phyloP scores from a whole-genome alignment of 2,113 vertebrate species.

The Phylloscopus whistleri region DNA sequence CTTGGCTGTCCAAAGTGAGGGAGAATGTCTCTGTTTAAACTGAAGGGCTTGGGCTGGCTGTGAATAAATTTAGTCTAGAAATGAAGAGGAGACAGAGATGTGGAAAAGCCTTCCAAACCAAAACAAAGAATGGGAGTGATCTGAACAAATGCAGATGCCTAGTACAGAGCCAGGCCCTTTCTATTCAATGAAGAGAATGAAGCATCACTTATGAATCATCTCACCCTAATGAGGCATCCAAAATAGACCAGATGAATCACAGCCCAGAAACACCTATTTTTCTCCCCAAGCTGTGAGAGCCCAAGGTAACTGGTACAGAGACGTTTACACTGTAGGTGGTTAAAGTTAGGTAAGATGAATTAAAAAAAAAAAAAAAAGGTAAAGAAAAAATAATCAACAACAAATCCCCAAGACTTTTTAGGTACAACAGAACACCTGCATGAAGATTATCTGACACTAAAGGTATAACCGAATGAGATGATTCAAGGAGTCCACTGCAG shows the following conservation, averaged over 20 bases:
- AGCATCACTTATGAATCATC: background rate
- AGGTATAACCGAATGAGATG: background rate
- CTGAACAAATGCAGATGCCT: slow-evolving; percentile 22
- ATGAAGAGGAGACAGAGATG: background rate
- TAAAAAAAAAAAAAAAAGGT: background rate
- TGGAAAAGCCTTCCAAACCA: background rate
- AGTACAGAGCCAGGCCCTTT: background rate
- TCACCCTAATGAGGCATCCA: background rate
- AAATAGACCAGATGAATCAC: slow-evolving; percentile 55
- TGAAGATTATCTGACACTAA: background rate
- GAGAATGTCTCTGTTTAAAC: background rate
- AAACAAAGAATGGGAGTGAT: background rate
- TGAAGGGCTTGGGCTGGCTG: background rate
- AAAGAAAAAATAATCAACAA: background rate
- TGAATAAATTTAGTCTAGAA: background rate
- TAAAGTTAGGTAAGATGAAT: background rate
- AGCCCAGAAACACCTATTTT: slow-evolving; percentile 35
- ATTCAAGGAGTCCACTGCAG: background rate
- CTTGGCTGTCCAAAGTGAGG: background rate
- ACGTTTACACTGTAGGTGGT: background rate
- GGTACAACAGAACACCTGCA: background rate
- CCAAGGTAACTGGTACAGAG: background rate
- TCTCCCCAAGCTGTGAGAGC: background rate
- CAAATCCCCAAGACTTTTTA: background rate
- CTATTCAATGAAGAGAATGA: slow-evolving; percentile 12